These are phyloP conservation scores for Edolisoma coerulescens DNA, from an alignment of 2,113 vertebrate genomes.

Conservation along the genomic window DNA sequence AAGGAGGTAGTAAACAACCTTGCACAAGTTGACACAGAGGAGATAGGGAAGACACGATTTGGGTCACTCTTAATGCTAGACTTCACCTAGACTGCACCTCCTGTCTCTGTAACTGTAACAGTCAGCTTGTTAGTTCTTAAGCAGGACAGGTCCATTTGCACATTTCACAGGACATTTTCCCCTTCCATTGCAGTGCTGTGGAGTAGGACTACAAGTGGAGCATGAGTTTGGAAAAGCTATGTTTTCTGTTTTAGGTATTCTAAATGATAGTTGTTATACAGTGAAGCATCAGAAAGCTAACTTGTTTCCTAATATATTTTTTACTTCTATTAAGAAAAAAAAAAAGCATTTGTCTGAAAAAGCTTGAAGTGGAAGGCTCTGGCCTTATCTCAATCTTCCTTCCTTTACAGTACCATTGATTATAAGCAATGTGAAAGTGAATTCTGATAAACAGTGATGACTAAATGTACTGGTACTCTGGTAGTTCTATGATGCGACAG, in stretches of 20 bases:
- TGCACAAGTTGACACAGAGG: no score
- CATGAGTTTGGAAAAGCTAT: neutral
- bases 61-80: neutral
- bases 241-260: neutral
- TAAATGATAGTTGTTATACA: neutral
- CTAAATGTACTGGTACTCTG: neutral
- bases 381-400: neutral
- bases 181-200: neutral
- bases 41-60: neutral
- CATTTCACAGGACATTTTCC: neutral
- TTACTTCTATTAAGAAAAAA: neutral
- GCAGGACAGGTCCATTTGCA: neutral
- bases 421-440: neutral
- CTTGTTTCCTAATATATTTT: neutral
- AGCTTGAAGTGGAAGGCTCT: neutral
- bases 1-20: neutral
- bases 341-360: neutral
- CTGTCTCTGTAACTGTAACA: neutral
- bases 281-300: neutral
- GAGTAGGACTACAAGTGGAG: neutral
- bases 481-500: neutral
- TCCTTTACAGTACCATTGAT: neutral
- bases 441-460: neutral
- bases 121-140: neutral
- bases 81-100: neutral